Base-by-base conservation (phyloP, 2,113 vertebrate species). In the Prietella phreatophila region DNA sequence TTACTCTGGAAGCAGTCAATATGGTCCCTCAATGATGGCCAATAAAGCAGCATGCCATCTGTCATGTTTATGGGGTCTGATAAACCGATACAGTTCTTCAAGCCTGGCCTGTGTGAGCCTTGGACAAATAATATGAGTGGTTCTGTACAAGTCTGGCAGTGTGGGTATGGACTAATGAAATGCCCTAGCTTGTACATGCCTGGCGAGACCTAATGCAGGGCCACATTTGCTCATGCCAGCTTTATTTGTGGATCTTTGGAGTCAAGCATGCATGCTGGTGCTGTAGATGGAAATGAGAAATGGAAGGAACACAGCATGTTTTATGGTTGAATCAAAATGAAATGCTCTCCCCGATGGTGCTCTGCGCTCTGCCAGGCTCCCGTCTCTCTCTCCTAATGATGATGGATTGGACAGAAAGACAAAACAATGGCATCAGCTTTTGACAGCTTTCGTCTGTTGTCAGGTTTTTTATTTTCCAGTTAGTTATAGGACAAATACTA, bases 241-340 rank as follows among this genome's bases (percentile, higher is more conserved):
- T 90, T 90, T 88, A 88, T 90, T 85, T 90, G 85, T 89, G 86
- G 89, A 90, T 89, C 86, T 85, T 78, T 86, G 86, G 87, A 89
- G 78, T 90, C 82, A 83, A 61, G 83, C 88, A 88, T 84, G 83
- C 86, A 15, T 91, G 76, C 67, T 55, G 50, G 78, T 79, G 58
- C 69, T 83, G 81, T 84, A 47, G 84, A 90, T 87, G 79, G 65
- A 89, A 89, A 90, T 87, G 79, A 84, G 75, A 86, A 88, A 86
- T 85, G 61, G 76, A 82, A 55, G 79, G 78, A 83, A 25, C 39
- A 81, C 33, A 63, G 63, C 60, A 81, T 85, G 86, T 78, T 90
- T 90, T 87, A 55, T 60, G 79, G 76, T 61, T 58, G 81, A 87
- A 88, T 83, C 86, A 82, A 71, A 87, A 89, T 88, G 84, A 76